A percentile compares a stretch with the other conserved stretches of the same genome.
phyloP scores from a whole-genome alignment of 2,113 vertebrate genomes.

The Clarias batrachus region DNA sequence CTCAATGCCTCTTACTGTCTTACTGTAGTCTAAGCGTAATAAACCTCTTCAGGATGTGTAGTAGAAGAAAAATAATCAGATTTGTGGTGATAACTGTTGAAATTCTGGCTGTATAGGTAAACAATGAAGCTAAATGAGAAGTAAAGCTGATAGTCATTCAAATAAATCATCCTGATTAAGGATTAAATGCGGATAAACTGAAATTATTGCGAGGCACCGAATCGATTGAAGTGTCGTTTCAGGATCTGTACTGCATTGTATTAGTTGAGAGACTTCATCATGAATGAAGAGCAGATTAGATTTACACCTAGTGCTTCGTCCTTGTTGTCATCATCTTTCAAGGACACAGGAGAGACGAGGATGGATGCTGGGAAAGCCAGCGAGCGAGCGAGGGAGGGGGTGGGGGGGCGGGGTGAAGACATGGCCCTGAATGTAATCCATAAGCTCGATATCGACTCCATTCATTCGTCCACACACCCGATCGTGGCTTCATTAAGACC shows the following conservation, averaged over 20 bases:
- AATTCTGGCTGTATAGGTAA: background rate
- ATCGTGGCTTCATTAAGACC: background rate
- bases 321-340: background rate
- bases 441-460: background rate
- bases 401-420: background rate
- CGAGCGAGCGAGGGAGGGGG: background rate
- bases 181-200: background rate
- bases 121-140: background rate
- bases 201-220: background rate
- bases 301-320: background rate
- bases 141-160: background rate
- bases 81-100: background rate
- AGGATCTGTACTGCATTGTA: background rate
- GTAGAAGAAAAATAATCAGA: background rate
- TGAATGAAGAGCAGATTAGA: background rate
- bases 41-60: no score
- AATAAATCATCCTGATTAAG: background rate
- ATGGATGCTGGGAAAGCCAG: background rate
- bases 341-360: background rate
- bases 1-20: no score
- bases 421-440: background rate
- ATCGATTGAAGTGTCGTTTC: background rate
- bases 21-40: no score
- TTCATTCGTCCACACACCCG: background rate
- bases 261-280: background rate